A percentile compares a stretch with the other conserved stretches of the same genome.
phyloP scores from a whole-genome alignment of 2,888 invertebrate species.

The Drosophila picticornis region DNA sequence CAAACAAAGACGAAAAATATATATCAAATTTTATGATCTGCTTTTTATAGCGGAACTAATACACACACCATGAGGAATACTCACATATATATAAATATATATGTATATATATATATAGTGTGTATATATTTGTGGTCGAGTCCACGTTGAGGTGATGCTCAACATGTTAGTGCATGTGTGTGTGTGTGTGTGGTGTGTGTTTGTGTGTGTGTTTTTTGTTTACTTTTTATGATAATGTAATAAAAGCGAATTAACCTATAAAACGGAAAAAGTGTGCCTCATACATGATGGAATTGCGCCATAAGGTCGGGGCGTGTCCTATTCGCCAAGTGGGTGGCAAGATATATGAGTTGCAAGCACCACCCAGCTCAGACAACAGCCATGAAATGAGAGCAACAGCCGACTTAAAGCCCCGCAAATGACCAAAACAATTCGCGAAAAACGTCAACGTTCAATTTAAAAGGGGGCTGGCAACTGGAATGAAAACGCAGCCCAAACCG shows the following conservation, averaged over 20 bases:
- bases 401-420: conserved; percentile 51
- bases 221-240: conserved; percentile 82
- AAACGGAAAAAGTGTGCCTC: conserved; percentile 78
- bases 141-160: conserved; percentile 42
- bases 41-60: conserved; percentile 68
- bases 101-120: conserved; percentile 4
- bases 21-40: conserved; percentile 61
- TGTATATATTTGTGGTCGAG: conserved; percentile 18
- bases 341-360: conserved; percentile 42
- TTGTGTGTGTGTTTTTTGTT: conserved; percentile 32
- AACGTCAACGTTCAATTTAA: conserved; percentile 61
- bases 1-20: conserved; percentile 43
- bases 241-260: conserved; percentile 84
- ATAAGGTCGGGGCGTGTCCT: conserved; percentile 80
- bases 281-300: conserved; percentile 76
- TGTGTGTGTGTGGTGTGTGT: conserved; percentile 21
- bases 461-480: conserved; percentile 34
- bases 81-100: not conserved
- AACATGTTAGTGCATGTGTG: conserved; percentile 55
- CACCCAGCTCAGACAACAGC: conserved; percentile 31
- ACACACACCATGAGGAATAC: conserved; percentile 16
- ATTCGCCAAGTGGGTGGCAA: conserved; percentile 33
- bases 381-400: conserved; percentile 42
- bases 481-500: conserved; percentile 1
- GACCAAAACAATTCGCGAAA: conserved; percentile 62